phyloP scores from a whole-genome alignment of 2,888 invertebrate genomes.

The Chymomyza caudatula region DNA sequence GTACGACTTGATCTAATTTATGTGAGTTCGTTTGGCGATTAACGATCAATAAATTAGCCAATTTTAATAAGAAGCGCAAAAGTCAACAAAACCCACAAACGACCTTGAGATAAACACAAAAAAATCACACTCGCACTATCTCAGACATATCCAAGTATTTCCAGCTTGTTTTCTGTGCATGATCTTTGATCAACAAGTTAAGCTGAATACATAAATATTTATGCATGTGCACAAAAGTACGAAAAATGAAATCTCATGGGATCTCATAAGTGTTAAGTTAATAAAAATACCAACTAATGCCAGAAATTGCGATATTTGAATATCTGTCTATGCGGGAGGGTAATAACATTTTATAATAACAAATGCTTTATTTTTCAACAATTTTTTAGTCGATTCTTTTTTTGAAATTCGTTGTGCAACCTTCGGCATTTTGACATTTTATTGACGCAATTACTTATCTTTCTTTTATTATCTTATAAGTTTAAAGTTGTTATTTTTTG shows the following conservation, averaged over 20 bases:
- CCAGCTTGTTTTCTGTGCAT: neutral
- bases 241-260: neutral
- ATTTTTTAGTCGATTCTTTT: neutral
- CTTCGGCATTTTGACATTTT: constrained; percentile 36
- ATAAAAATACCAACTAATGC: neutral
- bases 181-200: neutral
- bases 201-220: neutral
- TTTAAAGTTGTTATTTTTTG: constrained; percentile 2
- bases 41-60: neutral
- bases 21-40: neutral
- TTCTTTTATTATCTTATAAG: neutral
- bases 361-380: constrained; percentile 6
- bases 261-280: neutral
- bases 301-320: neutral
- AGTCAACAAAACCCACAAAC: neutral
- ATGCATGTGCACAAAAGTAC: neutral
- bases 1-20: neutral
- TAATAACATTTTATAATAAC: constrained; percentile 46
- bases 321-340: constrained; percentile 28
- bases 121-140: neutral
- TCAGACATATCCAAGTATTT: neutral
- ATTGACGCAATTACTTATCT: constrained; percentile 35
- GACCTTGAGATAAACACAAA: neutral
- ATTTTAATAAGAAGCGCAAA: neutral
- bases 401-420: constrained; percentile 30